These are phyloP conservation scores for Xylocampa areola DNA, from an alignment of 2,888 invertebrate genomes.

Conservation along the genomic window DNA sequence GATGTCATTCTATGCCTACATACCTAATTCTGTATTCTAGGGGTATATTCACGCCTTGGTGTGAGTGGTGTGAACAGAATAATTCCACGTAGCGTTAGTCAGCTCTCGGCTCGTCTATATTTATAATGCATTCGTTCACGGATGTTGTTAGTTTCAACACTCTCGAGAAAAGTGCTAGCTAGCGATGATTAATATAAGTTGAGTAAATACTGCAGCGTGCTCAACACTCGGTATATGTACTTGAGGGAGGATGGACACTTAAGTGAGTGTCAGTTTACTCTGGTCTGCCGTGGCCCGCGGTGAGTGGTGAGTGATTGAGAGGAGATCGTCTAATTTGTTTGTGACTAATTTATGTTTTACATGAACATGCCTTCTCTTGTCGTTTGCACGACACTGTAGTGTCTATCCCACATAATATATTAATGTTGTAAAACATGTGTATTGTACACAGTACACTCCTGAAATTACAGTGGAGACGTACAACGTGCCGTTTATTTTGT, in stretches of 20 bases:
- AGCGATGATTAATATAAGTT: conserved; percentile 27
- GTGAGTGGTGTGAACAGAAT: conserved; percentile 29
- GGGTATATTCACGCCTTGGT: conserved; percentile 6
- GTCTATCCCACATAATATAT: not conserved
- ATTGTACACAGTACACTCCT: too few relatives aligned
- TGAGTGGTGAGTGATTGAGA: not conserved
- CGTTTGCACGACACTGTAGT: not conserved
- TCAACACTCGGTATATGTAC: conserved; percentile 4
- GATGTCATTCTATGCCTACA: not conserved
- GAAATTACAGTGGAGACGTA: not conserved
- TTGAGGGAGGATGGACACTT: conserved; percentile 2
- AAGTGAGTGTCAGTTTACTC: not conserved
- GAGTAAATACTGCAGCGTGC: conserved; percentile 17
- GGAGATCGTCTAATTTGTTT: not conserved
- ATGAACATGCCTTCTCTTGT: conserved; percentile 2
- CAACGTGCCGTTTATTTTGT: too few relatives aligned
- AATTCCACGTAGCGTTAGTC: conserved; percentile 25
- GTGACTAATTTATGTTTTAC: conserved; percentile 3
- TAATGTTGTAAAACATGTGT: not conserved
- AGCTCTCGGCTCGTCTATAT: conserved; percentile 35
- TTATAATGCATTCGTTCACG: conserved; percentile 36
- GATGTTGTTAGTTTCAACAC: conserved; percentile 44
- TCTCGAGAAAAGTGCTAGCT: conserved; percentile 33
- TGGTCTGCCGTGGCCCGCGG: not conserved
- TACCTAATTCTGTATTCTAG: not conserved